Conservation (phyloP, 2,888 invertebrate genomes). For the Luperina nickerlii region DNA sequence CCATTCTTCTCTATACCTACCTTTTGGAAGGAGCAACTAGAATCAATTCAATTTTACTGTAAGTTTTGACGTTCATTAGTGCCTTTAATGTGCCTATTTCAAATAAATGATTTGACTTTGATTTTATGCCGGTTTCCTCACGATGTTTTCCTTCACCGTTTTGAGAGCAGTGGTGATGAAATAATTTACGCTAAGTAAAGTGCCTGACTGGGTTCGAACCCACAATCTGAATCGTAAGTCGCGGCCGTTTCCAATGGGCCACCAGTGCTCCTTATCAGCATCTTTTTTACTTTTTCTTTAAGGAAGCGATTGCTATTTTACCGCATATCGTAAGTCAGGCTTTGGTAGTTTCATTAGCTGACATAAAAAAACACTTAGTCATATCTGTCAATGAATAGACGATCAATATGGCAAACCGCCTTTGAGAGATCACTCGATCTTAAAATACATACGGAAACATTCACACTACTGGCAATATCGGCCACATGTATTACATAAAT, state of each 20-base stretch:
- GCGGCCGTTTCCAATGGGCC: not conserved
- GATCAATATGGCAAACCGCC: not conserved
- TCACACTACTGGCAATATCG: constrained; percentile 7
- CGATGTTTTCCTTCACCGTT: no score
- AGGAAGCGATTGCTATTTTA: not conserved
- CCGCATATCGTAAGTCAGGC: not conserved
- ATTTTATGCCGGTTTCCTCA: no score
- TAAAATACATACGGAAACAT: constrained; percentile 33
- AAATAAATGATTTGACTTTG: no score
- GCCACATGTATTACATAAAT: constrained; percentile 40
- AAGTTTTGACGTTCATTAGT: no score
- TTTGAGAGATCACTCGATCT: constrained; percentile 16
- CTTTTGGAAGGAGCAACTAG: no score
- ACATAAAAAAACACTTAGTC: not conserved
- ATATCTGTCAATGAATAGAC: not conserved
- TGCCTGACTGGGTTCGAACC: not conserved
- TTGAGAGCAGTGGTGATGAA: no score
- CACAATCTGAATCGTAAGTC: not conserved
- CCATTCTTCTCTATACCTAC: no score
- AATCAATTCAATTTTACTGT: no score
- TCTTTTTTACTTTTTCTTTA: not conserved
- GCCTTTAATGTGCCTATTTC: no score
- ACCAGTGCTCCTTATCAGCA: not conserved
- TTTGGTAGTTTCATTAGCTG: not conserved
- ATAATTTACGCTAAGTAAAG: not conserved